These are phyloP conservation scores for Drosophila pectinifera DNA, from an alignment of 1,140 invertebrate species.

Conservation along the genomic window DNA sequence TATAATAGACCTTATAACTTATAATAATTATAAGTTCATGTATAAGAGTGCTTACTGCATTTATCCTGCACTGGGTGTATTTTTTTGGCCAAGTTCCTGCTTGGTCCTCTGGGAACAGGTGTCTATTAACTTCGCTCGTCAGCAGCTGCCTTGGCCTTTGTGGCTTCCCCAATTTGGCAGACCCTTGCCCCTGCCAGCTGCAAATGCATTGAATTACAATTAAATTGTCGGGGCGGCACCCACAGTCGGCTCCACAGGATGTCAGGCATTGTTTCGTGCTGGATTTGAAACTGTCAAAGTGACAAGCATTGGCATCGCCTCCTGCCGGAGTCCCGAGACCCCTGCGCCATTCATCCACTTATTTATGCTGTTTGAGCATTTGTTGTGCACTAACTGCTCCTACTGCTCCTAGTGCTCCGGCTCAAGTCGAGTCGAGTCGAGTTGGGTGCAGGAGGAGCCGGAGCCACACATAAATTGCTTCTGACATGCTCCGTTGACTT, in stretches of 20 bases:
- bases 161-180: constrained; percentile 12
- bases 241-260: constrained; percentile 4
- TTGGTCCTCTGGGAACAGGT: constrained; percentile 27
- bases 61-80: neutral
- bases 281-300: constrained; percentile 80
- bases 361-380: constrained; percentile 79
- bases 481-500: constrained; percentile 80
- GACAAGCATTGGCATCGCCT: constrained; percentile 63
- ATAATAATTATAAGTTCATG: neutral
- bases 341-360: constrained; percentile 47
- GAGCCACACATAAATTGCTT: constrained; percentile 73
- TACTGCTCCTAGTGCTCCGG: neutral
- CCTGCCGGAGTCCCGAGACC: constrained; percentile 8
- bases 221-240: constrained; percentile 54
- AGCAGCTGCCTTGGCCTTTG: constrained; percentile 31
- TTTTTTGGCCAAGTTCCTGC: constrained; percentile 2
- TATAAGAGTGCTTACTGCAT: neutral
- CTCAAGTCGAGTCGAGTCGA: constrained; percentile 3
- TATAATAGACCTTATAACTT: neutral
- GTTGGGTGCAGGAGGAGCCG: constrained; percentile 39
- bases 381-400: constrained; percentile 61
- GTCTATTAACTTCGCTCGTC: constrained; percentile 60
- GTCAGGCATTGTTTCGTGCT: constrained; percentile 37
- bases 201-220: constrained; percentile 74
- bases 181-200: neutral